Evolutionary conservation across 2,888 invertebrate genomes (phyloP), one percentile per base, ranked within the genome.

Genomic region (Pinctada fucata): DNA sequence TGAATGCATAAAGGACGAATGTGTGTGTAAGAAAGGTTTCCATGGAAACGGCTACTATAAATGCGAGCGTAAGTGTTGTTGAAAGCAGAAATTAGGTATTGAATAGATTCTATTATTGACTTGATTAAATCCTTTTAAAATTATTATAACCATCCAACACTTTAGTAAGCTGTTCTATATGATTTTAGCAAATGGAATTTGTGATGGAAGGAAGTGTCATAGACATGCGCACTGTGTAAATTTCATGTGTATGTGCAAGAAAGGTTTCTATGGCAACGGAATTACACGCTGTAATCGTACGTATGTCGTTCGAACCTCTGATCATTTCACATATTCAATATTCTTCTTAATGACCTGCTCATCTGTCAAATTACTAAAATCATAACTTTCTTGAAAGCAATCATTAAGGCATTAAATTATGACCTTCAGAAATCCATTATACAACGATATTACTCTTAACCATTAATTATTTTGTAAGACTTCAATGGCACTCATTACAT

Each of bases 161-260:
- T 31, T 49, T 51, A 31, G 31, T 31, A 1, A 31, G 31, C 31
- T 31, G 31, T 31, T 31, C 31, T 31, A 31, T 64, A 48, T 64
- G 1, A 50, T 70, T 78, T 70, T 66, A 78, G 78, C 74, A 3
- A 13, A 69, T 48, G 78, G 78, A 58, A 73, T 78, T 31, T 78
- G 78, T 51, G 72, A 78, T 73, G 78, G 74, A 47, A 48, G 70
- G 65, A 78, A 74, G 51, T 78, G 78, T 78, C 72, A 72, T 51
- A 50, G 51, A 13, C 69, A 78, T 64, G 74, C 78, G 3, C 58
- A 78, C 49, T 78, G 78, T 74, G 49, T 70, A 2, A 78, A 78
- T 48, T 74, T 74, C 50, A 73, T 72, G 67, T 78, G 78, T 74
- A 58, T 69, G 45, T 78, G 78, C 50, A 63, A 73, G 50, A 31